Base-by-base conservation (phyloP, 2,888 invertebrate species). In the Protonemura montana region DNA sequence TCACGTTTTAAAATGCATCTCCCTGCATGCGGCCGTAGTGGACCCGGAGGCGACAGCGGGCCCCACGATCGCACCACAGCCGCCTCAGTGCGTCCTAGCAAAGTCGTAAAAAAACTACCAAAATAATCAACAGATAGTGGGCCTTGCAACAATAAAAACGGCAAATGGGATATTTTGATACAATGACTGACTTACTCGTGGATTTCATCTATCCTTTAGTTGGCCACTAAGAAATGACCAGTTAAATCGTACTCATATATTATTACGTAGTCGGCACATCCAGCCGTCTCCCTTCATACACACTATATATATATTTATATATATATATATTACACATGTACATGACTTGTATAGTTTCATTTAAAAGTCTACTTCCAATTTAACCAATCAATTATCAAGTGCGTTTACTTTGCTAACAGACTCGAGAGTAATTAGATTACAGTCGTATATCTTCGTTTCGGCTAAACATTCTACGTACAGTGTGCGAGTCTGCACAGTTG, bases 1-100 rank as follows among this genome's bases (percentile, higher is more conserved):
- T 84, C 84, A 84, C 84, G 59, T 59, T 59, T 27, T n/a, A 81
- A 84, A 84, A 84, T 84, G 84, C 84, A 76, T 84, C n/a, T 84
- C 28, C n/a, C 28, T 59, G 76, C 28, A 76, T 84, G 35, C 5
- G 30, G 30, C 25, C 27, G 81, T 29, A n/a, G 30, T 29, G 81
- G 59, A 35, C 5, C 3, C 35, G 5, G 59, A 2, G 25, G 59
- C 84, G 59, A 27, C 5, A 13, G 42, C 76, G 76, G 84, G 84
- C 84, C 84, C 84, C 27, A 59, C 59, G 59, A 10, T 59, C 1
- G 3, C 16, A 13, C 21, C 59, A 42, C 29, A 41, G 41, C 82
- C 25, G 59, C 42, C n/a, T n/a, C 83, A 83, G 76, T 76, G 84
- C 84, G 59, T 28, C 13, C 59, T 84, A 84, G 29, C 42, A 84